Evolutionary conservation across 1,140 invertebrate species (phyloP).

Genomic region (Mactra quadrangularis): DNA sequence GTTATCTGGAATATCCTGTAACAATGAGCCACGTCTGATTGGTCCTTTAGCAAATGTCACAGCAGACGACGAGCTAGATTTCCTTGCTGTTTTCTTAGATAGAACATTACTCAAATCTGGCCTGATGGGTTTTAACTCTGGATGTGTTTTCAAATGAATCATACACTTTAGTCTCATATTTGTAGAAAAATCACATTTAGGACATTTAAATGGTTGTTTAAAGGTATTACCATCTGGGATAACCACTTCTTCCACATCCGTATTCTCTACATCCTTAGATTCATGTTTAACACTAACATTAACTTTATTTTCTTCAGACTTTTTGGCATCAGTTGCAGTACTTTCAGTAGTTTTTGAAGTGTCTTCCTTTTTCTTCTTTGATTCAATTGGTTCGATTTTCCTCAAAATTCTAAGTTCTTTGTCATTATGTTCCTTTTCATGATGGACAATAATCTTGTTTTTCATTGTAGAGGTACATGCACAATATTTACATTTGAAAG

Average conservation of each 20-base stretch:
- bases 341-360: not conserved
- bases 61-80: constrained; percentile 18
- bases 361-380: not conserved
- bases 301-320: not conserved
- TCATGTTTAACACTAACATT: not conserved
- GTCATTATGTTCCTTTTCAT: constrained; percentile 26
- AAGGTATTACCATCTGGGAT: constrained; percentile 59
- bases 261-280: not conserved
- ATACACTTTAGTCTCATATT: constrained; percentile 46
- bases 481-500: constrained; percentile 58
- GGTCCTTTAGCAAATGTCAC: not conserved
- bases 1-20: constrained; percentile 20
- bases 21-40: not conserved
- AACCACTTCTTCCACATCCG: constrained; percentile 22
- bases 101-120: not conserved
- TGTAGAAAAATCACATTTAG: constrained; percentile 33
- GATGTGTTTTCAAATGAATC: constrained; percentile 53
- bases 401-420: constrained; percentile 37
- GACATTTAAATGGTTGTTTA: constrained; percentile 51
- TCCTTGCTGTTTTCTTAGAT: constrained; percentile 47
- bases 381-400: constrained; percentile 50
- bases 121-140: constrained; percentile 45
- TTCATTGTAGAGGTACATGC: constrained; percentile 55
- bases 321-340: not conserved
- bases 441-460: constrained; percentile 39